Conservation (phyloP, 2,888 invertebrate genomes). For the Deilephila porcellus region DNA sequence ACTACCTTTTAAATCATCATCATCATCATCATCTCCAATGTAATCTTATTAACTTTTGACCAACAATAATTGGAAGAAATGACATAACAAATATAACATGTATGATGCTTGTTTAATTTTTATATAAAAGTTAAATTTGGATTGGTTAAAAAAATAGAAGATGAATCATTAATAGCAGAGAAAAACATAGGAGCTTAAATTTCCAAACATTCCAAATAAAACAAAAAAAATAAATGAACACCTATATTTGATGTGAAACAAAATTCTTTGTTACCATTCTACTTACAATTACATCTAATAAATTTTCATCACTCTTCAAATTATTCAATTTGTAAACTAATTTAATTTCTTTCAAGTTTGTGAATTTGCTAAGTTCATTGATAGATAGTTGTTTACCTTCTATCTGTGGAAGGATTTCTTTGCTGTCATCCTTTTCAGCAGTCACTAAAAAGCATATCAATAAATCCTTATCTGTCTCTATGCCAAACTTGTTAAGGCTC, state of each 20-base stretch:
- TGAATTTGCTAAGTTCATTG: constrained; percentile 71
- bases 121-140: too few relatives aligned
- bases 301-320: constrained; percentile 63
- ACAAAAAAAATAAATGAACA: background rate
- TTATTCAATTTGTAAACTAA: constrained; percentile 86
- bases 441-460: constrained; percentile 66
- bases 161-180: too few relatives aligned
- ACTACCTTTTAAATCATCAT: too few relatives aligned
- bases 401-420: constrained; percentile 75
- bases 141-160: background rate
- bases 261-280: constrained; percentile 88
- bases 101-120: too few relatives aligned
- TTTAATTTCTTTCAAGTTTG: constrained; percentile 80
- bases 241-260: constrained; percentile 63
- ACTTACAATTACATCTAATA: constrained; percentile 86
- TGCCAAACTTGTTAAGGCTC: constrained; percentile 87
- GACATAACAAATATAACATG: too few relatives aligned
- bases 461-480: constrained; percentile 65
- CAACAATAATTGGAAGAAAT: too few relatives aligned
- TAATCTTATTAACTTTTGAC: too few relatives aligned
- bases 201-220: background rate
- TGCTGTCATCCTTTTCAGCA: constrained; percentile 49
- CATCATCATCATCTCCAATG: too few relatives aligned
- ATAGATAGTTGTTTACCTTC: constrained; percentile 83
- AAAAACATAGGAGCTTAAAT: background rate